Evolutionary conservation across 2,888 invertebrate genomes (phyloP).

Genomic region (Drosophila kuntzei): DNA sequence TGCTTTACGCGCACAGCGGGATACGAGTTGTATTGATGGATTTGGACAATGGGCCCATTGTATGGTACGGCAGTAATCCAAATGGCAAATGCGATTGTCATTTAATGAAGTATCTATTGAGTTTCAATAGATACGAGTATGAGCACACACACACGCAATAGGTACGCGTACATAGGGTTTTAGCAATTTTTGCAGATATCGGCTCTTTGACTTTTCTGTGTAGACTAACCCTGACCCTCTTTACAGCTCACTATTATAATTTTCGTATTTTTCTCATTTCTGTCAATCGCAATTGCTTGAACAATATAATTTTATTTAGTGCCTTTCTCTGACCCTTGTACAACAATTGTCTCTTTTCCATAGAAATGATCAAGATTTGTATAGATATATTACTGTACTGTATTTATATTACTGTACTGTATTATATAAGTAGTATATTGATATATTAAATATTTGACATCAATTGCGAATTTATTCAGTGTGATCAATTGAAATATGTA

Average conservation of each 20-base stretch:
- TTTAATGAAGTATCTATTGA: constrained; percentile 65
- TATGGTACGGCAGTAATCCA: constrained; percentile 28
- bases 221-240: constrained; percentile 29
- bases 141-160: not conserved
- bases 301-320: constrained; percentile 24
- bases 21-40: constrained; percentile 20
- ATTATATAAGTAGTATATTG: no score
- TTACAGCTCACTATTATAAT: constrained; percentile 27
- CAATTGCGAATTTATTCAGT: not conserved
- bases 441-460: not conserved
- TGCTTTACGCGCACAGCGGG: constrained; percentile 32
- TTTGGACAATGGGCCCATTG: constrained; percentile 39
- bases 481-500: not conserved
- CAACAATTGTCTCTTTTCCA: constrained; percentile 1
- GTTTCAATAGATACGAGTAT: constrained; percentile 30
- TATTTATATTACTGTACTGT: not conserved
- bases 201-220: not conserved
- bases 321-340: constrained; percentile 5
- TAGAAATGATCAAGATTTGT: not conserved
- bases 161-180: not conserved
- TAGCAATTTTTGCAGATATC: not conserved
- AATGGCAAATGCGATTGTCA: constrained; percentile 56
- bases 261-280: constrained; percentile 19
- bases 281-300: constrained; percentile 23
- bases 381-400: not conserved